Percentiles rank a stretch among this genome's conserved stretches.
Evolutionary conservation across 2,113 vertebrate genomes (phyloP).

Genomic region (Antechinus flavipes): DNA sequence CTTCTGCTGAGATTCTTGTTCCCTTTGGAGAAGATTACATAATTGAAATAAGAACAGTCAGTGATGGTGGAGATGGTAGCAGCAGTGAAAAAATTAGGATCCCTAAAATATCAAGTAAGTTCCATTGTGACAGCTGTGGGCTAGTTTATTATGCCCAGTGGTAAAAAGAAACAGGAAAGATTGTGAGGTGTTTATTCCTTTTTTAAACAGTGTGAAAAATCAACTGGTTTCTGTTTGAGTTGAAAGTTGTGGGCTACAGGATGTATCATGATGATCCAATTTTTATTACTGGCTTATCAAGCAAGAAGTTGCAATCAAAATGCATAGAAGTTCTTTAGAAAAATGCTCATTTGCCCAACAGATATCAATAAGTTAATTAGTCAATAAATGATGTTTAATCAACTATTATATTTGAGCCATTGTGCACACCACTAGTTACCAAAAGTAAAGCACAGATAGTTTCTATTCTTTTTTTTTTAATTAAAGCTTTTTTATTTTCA

Average conservation of each 20-base stretch:
- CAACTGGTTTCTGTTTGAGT: neutral
- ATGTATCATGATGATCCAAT: neutral
- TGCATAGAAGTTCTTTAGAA: neutral
- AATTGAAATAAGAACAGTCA: constrained; percentile 92
- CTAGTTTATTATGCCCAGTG: neutral
- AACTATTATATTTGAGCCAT: neutral
- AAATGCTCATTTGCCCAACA: neutral
- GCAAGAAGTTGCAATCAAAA: neutral
- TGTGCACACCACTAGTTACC: neutral
- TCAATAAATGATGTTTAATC: neutral
- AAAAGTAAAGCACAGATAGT: neutral
- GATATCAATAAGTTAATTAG: neutral
- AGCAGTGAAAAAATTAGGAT: constrained; percentile 93
- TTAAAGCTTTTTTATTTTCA: too few species aligned
- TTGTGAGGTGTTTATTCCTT: neutral
- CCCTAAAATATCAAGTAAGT: constrained; percentile 93
- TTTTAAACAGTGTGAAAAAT: neutral
- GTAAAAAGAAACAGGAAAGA: neutral
- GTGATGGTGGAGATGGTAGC: constrained; percentile 91
- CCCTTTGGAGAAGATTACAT: constrained; percentile 92
- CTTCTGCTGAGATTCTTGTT: constrained; percentile 90
- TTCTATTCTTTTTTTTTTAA: too few species aligned
- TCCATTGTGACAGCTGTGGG: neutral
- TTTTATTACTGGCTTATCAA: neutral
- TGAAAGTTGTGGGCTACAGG: neutral